These are phyloP conservation scores for Cerastis rubricosa DNA, from an alignment of 2,888 invertebrate genomes.

Conservation along the genomic window DNA sequence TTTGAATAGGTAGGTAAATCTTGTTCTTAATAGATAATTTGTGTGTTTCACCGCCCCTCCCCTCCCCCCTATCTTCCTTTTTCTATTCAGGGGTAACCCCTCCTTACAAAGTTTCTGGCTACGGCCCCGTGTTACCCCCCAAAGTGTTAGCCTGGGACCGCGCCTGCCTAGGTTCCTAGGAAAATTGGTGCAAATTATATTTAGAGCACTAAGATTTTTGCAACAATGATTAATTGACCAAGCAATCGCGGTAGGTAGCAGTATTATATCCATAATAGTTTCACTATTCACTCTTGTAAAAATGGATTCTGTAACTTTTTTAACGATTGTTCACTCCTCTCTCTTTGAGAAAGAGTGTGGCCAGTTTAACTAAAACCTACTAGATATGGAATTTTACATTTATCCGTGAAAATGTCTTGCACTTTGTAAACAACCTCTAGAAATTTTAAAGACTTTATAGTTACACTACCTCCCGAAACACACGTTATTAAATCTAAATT, in stretches of 20 bases:
- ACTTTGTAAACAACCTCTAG: not conserved
- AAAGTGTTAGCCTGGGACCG: too few relatives aligned
- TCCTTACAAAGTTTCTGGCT: too few relatives aligned
- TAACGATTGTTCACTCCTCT: not conserved
- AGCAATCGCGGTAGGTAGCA: not conserved
- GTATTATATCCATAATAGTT: not conserved
- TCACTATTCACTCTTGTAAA: not conserved
- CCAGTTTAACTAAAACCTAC: constrained; percentile 1
- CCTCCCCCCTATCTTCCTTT: too few relatives aligned
- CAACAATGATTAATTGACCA: not conserved
- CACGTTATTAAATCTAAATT: not conserved
- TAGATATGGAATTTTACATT: not conserved
- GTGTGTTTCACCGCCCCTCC: too few relatives aligned
- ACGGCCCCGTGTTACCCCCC: too few relatives aligned
- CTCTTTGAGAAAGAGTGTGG: constrained; percentile 12
- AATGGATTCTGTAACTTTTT: constrained; percentile 6
- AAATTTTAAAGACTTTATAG: not conserved
- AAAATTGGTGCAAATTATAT: not conserved
- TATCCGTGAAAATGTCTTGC: not conserved
- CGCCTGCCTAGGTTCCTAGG: not conserved
- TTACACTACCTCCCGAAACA: too few relatives aligned
- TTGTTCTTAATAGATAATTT: too few relatives aligned
- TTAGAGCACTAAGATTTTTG: not conserved
- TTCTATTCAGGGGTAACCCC: too few relatives aligned
- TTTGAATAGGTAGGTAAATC: too few relatives aligned